phyloP scores from a whole-genome alignment of 1,140 invertebrate genomes.

The Cydia strobilella region DNA sequence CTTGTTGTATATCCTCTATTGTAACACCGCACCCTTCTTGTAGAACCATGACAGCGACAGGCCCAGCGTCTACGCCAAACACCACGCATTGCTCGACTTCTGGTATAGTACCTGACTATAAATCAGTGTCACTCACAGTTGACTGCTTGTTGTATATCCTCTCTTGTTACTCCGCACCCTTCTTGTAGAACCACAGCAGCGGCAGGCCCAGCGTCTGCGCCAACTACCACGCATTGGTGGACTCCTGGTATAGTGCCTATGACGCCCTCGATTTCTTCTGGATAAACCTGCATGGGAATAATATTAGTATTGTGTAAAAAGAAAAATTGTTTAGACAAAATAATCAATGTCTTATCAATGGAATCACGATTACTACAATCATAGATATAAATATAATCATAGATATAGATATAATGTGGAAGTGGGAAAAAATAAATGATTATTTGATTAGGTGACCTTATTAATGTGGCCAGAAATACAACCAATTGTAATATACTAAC shows the following conservation, averaged over 20 bases:
- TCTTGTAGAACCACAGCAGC: slow-evolving; percentile 33
- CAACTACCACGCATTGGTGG: slow-evolving; percentile 38
- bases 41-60: slow-evolving; percentile 35
- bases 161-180: slow-evolving; percentile 17
- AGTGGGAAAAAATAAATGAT: no score
- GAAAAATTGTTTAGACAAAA: no score
- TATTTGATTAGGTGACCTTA: no score
- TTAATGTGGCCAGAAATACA: no score
- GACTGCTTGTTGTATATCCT: slow-evolving; percentile 38
- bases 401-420: no score
- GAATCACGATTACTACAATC: no score
- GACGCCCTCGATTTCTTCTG: slow-evolving; percentile 43
- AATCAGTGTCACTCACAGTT: slow-evolving; percentile 35
- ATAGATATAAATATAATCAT: no score
- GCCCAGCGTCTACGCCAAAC: slow-evolving; percentile 27
- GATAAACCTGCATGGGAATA: slow-evolving; percentile 46
- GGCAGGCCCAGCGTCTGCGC: slow-evolving; percentile 32
- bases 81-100: slow-evolving; percentile 34
- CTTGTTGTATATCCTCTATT: no score
- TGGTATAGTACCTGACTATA: background rate
- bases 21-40: no score
- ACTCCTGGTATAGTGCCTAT: slow-evolving; percentile 41
- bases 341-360: no score
- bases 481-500: no score
- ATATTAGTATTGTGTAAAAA: no score